A percentile compares a stretch with the other conserved stretches of the same genome.
Evolutionary conservation across 2,797 vertebrate species (phyloP).

Genomic region (Linurgus olivaceus): DNA sequence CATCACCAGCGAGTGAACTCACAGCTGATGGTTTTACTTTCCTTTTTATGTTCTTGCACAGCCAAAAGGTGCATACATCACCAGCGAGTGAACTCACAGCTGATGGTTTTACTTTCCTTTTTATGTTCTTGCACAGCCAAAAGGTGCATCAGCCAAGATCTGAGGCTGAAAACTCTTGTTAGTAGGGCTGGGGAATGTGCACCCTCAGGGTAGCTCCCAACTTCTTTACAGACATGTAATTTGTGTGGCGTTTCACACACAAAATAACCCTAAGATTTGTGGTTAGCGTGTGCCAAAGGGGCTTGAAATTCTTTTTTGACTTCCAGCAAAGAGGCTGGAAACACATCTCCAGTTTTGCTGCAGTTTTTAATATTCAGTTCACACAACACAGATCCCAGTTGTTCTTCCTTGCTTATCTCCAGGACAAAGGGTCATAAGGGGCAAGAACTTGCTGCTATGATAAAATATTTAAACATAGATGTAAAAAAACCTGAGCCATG

Average conservation of each 20-base stretch:
- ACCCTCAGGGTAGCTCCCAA: background rate
- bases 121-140: background rate
- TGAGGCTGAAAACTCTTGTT: background rate
- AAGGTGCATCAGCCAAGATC: background rate
- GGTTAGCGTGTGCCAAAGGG: background rate
- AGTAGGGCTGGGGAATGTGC: background rate
- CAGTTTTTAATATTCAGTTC: background rate
- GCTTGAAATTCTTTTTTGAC: background rate
- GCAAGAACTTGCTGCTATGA: background rate
- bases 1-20: background rate
- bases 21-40: background rate
- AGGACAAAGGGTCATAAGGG: background rate
- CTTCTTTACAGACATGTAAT: fast-evolving
- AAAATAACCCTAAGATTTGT: background rate
- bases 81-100: background rate
- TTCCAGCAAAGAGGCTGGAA: background rate
- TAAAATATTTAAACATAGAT: background rate
- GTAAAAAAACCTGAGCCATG: background rate
- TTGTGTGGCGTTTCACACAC: background rate
- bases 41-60: background rate
- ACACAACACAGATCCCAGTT: background rate
- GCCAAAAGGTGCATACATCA: background rate
- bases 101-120: background rate
- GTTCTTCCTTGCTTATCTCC: background rate
- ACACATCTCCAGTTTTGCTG: background rate